Base-by-base conservation (phyloP, 64 coral and sea anemone genomes). In the Acropora tenuis region DNA sequence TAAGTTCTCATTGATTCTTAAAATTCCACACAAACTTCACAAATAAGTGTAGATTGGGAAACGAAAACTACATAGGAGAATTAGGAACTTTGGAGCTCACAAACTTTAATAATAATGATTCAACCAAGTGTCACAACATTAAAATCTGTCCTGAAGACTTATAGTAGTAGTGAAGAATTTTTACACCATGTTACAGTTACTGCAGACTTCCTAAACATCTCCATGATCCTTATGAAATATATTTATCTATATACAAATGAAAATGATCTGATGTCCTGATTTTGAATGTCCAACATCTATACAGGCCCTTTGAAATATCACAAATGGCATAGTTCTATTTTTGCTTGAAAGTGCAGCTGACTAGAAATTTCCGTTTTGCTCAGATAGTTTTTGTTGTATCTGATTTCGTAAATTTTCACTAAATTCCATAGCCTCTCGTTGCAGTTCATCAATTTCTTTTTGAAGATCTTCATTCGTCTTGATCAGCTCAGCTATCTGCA, bases 381-480 rank as follows among this genome's bases (percentile, higher is more conserved):
- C 63, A 87, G 93, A 82, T 6, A 90, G 73, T 57, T 78, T 94
- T 75, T 94, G 88, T 58, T 90, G 88, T 10, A 97, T 43, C 43
- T 94, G 95, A 47, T 7, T 86, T 91, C 93, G 88, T 47, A 97
- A 80, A 71, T 68, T 42, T 87, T 91, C 90, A 75, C 88, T 97
- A 19, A 94, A 94, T 5, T 89, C 80, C 4, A 97, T 16, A 13
- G 95, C 93, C 65, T 94, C 79, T 20, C 77, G 60, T 75, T 97
- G 92, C 30, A 97, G 74, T n/a, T 49, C 59, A 88, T 97, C 95
- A 55, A 97, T 94, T 40, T 94, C 92, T 74, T 91, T 94, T 87
- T 97, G 95, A 47, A 97, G 78, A 43, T 94, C 74, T 50, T 97
- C 83, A 91, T 97, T 97, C 48, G 93, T 93, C 60, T 86, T 85